Evolutionary conservation across 2,113 vertebrate genomes (phyloP).

Genomic region (Vulpes vulpes): DNA sequence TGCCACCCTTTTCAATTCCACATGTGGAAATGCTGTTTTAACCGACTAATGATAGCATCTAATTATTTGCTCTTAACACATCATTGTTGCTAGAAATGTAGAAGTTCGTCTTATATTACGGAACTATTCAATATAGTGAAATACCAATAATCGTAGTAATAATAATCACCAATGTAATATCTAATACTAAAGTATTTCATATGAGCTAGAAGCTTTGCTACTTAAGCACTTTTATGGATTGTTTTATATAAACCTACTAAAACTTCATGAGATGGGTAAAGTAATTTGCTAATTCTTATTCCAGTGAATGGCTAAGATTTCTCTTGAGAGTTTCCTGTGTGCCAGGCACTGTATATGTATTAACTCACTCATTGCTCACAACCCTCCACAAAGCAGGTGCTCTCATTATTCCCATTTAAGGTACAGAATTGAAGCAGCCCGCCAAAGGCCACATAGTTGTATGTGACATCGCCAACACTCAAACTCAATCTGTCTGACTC

Average conservation of each 20-base stretch:
- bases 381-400: neutral
- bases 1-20: neutral
- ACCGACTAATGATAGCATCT: neutral
- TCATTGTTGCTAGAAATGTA: conserved; percentile 13
- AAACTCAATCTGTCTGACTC: neutral
- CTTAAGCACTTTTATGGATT: neutral
- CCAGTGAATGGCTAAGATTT: neutral
- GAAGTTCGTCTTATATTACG: neutral
- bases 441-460: neutral
- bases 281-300: neutral
- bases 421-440: neutral
- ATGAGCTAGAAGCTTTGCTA: neutral
- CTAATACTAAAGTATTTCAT: neutral
- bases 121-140: neutral
- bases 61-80: conserved; percentile 20
- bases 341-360: neutral
- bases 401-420: neutral
- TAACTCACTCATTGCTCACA: neutral
- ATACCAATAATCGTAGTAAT: neutral
- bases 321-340: neutral
- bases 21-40: conserved; percentile 38
- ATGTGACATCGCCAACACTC: neutral
- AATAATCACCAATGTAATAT: neutral
- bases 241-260: neutral
- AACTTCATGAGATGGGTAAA: neutral